phyloP scores from a whole-genome alignment of 2,797 vertebrate species.

The Dendrocincla fuliginosa region DNA sequence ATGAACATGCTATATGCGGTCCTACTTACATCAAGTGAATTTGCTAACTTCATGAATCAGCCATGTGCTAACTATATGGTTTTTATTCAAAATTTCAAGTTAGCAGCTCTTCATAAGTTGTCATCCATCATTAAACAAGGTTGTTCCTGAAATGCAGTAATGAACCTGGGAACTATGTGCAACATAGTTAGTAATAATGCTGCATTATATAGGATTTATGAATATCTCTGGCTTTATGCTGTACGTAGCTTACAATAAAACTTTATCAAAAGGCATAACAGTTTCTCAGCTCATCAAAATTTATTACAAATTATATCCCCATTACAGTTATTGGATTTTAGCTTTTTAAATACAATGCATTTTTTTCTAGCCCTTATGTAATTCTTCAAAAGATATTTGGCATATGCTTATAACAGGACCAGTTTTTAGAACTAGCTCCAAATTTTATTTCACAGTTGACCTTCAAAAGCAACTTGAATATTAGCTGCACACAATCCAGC shows the following conservation, averaged over 20 bases:
- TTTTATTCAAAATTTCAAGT: background rate
- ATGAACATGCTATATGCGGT: background rate
- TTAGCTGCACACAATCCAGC: background rate
- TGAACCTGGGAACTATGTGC: background rate
- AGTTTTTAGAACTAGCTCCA: background rate
- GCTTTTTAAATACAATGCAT: background rate
- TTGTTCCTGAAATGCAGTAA: slow-evolving; percentile 18
- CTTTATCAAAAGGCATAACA: background rate
- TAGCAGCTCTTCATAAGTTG: slow-evolving; percentile 1
- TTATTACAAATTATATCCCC: background rate
- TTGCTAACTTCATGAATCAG: background rate
- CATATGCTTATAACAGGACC: background rate
- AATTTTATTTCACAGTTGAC: background rate
- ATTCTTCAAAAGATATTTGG: background rate
- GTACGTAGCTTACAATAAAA: background rate
- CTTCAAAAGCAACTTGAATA: background rate
- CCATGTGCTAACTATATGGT: background rate
- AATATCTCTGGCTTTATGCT: background rate
- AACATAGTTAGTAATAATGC: background rate
- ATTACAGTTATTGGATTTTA: background rate
- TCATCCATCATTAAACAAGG: background rate
- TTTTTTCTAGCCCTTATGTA: background rate
- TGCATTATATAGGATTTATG: background rate
- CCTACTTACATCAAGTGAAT: background rate
- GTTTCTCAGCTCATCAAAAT: background rate